Evolutionary conservation across 2,113 vertebrate species (phyloP).

Genomic region (Zonotrichia leucophrys): DNA sequence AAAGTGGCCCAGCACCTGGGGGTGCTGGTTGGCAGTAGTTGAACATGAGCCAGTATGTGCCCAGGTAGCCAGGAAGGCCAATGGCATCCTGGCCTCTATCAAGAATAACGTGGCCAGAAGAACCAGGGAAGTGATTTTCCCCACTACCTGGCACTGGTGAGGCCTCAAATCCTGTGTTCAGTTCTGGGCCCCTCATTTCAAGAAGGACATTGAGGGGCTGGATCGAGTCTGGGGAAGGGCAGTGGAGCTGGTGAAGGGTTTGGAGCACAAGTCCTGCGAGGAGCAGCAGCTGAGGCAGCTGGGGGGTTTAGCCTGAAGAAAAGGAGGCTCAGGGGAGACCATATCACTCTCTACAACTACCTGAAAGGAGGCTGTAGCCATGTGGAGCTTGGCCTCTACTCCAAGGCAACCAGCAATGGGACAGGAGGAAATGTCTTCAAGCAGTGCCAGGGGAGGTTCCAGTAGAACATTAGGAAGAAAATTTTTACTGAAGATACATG

Average conservation of each 20-base stretch:
- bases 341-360: accelerated
- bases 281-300: not conserved
- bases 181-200: not conserved
- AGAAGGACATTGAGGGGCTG: not conserved
- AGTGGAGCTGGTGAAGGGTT: not conserved
- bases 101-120: not conserved
- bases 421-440: not conserved
- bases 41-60: not conserved
- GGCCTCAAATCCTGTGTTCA: not conserved
- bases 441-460: not conserved
- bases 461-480: not conserved
- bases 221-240: accelerated
- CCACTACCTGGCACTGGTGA: not conserved
- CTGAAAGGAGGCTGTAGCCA: not conserved
- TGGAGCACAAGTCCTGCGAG: not conserved
- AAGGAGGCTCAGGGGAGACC: not conserved
- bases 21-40: not conserved
- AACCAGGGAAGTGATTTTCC: not conserved
- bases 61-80: not conserved
- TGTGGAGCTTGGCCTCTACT: accelerated
- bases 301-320: not conserved
- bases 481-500: not conserved
- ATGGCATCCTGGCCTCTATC: not conserved
- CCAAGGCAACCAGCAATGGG: not conserved
- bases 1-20: not conserved